These are phyloP conservation scores for Amiota minor DNA, from an alignment of 2,888 invertebrate genomes.

Conservation along the genomic window DNA sequence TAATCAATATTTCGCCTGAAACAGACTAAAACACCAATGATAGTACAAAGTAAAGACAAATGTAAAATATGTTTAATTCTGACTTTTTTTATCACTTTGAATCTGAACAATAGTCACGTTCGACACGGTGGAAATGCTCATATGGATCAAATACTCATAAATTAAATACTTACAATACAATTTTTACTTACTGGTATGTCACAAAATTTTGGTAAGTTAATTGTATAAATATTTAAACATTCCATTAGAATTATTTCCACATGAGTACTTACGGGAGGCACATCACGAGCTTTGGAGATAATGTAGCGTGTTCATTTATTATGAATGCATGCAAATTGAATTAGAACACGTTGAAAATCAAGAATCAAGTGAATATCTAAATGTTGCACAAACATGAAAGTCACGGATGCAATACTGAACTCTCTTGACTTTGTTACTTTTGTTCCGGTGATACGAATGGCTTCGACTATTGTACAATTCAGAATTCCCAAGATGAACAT, in stretches of 20 bases:
- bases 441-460: conserved; percentile 18
- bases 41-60: no score
- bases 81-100: no score
- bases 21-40: no score
- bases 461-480: conserved; percentile 17
- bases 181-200: no score
- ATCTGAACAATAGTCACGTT: no score
- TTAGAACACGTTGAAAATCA: conserved; percentile 51
- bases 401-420: neutral
- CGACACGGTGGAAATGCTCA: no score
- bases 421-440: neutral
- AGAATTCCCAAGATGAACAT: conserved; percentile 68
- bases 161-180: no score
- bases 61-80: no score
- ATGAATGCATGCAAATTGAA: conserved; percentile 71
- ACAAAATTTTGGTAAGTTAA: neutral
- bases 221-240: conserved; percentile 51
- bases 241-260: conserved; percentile 55
- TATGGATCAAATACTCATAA: no score
- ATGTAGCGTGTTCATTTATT: conserved; percentile 62
- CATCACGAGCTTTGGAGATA: conserved; percentile 45
- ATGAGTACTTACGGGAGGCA: conserved; percentile 30
- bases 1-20: no score
- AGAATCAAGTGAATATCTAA: conserved; percentile 26
- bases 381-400: neutral